Conservation (phyloP, 2,888 invertebrate species). For the Zygaena filipendulae region DNA sequence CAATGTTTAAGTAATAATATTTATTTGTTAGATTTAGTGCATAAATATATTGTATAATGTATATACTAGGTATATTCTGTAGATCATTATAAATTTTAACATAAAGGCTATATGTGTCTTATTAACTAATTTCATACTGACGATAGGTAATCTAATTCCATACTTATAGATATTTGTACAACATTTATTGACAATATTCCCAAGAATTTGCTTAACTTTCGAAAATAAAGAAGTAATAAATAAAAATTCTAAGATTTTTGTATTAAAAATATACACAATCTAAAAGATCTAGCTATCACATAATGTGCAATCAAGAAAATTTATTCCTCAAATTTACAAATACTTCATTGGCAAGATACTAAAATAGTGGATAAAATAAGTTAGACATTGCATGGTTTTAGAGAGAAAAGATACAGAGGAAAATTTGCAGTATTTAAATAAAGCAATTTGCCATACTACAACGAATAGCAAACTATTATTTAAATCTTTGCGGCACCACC, state of each 20-base stretch:
- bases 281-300: conserved; percentile 64
- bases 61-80: too few species aligned
- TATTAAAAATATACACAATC: conserved; percentile 36
- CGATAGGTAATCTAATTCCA: too few species aligned
- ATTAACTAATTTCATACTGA: too few species aligned
- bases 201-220: too few species aligned
- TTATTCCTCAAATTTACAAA: conserved; percentile 40
- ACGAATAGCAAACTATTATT: conserved; percentile 51
- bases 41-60: too few species aligned
- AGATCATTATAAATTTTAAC: too few species aligned
- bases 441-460: conserved; percentile 58
- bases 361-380: conserved; percentile 38
- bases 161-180: too few species aligned
- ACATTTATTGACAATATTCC: too few species aligned
- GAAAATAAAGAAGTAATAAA: too few species aligned
- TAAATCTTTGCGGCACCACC: conserved; percentile 31
- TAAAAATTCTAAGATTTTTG: conserved; percentile 35
- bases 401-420: conserved; percentile 59
- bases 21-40: too few species aligned
- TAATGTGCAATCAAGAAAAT: conserved; percentile 46
- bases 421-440: conserved; percentile 20
- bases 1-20: too few species aligned
- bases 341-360: conserved; percentile 65
- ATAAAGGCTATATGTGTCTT: too few species aligned
- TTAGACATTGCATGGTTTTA: conserved; percentile 49